Base-by-base conservation (phyloP, 1,140 invertebrate genomes). In the Drosophila novamexicana region DNA sequence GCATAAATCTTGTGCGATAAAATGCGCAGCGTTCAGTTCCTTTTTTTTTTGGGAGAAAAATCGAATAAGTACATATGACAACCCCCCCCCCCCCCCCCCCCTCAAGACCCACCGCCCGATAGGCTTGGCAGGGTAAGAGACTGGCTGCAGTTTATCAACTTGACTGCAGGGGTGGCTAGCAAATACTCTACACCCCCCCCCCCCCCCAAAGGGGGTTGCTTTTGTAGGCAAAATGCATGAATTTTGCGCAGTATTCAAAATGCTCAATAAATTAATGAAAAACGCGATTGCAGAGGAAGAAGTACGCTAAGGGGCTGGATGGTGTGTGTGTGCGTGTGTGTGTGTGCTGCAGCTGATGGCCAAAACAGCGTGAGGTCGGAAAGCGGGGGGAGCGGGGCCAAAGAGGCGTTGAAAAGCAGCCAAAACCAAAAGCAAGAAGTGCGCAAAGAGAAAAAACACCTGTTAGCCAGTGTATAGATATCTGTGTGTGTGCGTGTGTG, bases 1-100 rank as follows among this genome's bases (percentile, higher is more conserved):
- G 71, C 79, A 85, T 86, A 85, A 85, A 79, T 79, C 76, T 79
- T 73, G 36, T 54, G 76, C 83, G 57, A 88, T 82, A 88, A 86
- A 88, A 88, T 89, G 83, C 83, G 83, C 83, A 86, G 86, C 79
- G 47, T 59, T 36, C 36, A 58, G 42, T 36, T 70, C 44, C 37
- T 66, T 50, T 18, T 40, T 5, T 32, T 52, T 58, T 32, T 57
- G 10, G 44, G 29, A 29, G 22, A 29, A 29, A 29, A 29, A 5
- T 29, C 22, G 22, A 29, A 29, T 22, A 22, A 22, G 22, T 22
- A 22, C 22, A 22, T 14, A 14, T 14, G 14, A 14, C 14, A 14
- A 14, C 22, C 22, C 18, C 1, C 18, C 22, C 22, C 22, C 18
- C 18, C 18, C 1, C 1, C 18, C 1, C 18, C 0, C 18, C 1